Base-by-base conservation (phyloP, 2,888 invertebrate genomes). In the Aplocera efformata region DNA sequence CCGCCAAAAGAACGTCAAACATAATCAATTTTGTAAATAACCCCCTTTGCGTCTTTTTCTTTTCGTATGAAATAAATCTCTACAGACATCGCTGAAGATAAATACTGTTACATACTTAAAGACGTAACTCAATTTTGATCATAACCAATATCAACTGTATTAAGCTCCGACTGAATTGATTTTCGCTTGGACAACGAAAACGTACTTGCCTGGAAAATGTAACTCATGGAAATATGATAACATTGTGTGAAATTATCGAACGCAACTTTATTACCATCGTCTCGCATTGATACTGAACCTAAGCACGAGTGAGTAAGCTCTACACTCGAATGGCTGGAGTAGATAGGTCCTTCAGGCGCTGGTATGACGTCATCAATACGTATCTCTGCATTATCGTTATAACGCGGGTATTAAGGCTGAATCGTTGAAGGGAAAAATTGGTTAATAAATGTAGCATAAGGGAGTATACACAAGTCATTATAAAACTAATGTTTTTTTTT, bases 1-100 rank as follows among this genome's bases (percentile, higher is more conserved):
- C 50, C 48, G 67, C 80, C 79, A 82, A 85, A 85, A 75, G 74
- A 67, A 79, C 79, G 76, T 74, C 73, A 79, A 79, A 81, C 71
- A 72, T 86, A 83, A 86, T 86, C 85, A 86, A 85, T 86, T 85
- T 84, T 77, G 79, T 81, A 85, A 83, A 86, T 84, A 84, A 56
- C 68, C 67, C 68, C 61, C 67, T 60, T 56, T 48, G 58, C 56
- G 58, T 64, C 76, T 76, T 80, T 80, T 81, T 77, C 72, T 76
- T 79, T 75, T 70, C 63, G 52, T 63, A 63, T 67, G 67, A 73
- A 79, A 79, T 77, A 79, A 79, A 79, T 81, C 74, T 74, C 63
- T 69, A 60, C 70, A 67, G 68, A 67, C 72, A 65, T 66, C 62
- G 48, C 49, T 51, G 46, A 53, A 63, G 58, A 63, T 60, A 9